These are phyloP conservation scores for Hypomesus transpacificus DNA, from an alignment of 2,113 vertebrate genomes.

Conservation along the genomic window DNA sequence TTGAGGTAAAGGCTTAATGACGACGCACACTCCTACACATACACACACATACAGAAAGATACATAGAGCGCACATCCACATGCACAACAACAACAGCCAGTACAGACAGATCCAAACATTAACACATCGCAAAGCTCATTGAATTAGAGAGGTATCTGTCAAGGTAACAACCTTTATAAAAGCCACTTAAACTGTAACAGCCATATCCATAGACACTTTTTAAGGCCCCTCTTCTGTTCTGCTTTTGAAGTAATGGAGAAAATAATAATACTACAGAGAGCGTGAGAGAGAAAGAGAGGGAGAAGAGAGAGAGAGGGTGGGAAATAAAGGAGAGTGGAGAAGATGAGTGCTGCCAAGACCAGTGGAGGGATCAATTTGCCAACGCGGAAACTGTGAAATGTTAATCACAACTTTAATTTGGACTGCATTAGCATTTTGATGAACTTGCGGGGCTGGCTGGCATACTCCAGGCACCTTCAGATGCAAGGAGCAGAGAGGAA, in stretches of 20 bases:
- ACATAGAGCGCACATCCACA: not conserved
- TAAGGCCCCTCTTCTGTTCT: not conserved
- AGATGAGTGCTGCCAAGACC: constrained; percentile 80
- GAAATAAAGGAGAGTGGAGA: constrained; percentile 30
- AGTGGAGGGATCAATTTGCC: constrained; percentile 90
- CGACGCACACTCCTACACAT: constrained; percentile 6
- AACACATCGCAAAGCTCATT: not conserved
- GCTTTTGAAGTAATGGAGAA: not conserved
- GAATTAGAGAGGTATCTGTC: too few species aligned
- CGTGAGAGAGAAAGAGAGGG: not conserved
- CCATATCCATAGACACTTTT: constrained; percentile 8
- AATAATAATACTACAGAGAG: not conserved
- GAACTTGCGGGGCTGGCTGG: constrained; percentile 91
- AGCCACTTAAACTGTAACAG: not conserved
- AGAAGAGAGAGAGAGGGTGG: constrained; percentile 19
- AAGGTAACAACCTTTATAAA: not conserved
- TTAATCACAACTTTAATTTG: constrained; percentile 99
- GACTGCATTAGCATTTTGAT: constrained; percentile 99
- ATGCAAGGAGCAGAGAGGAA: constrained; percentile 87
- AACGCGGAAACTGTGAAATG: constrained; percentile 97
- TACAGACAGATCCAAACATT: not conserved
- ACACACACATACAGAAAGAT: not conserved
- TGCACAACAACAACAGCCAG: not conserved
- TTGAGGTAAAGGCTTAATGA: constrained; percentile 46
- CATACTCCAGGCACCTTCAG: constrained; percentile 89